These are phyloP conservation scores for Torymus auratus DNA, from an alignment of 2,888 invertebrate species.

Conservation along the genomic window DNA sequence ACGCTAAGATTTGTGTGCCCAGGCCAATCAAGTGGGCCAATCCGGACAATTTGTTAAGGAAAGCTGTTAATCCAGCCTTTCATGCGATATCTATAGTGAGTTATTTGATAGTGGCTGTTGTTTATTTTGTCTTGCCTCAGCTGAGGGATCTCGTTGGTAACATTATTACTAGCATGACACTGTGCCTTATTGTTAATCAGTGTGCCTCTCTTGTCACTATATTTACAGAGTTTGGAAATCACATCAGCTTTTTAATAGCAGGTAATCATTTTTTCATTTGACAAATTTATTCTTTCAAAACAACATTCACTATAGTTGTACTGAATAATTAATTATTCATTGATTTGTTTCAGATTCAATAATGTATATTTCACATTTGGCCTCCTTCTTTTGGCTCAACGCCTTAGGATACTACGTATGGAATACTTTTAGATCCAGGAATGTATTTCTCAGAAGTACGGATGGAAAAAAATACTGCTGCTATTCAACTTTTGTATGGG, in stretches of 20 bases:
- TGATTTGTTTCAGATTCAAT: slow-evolving; percentile 83
- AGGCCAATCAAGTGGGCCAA: slow-evolving; percentile 85
- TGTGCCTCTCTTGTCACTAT: slow-evolving; percentile 87
- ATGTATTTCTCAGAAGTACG: slow-evolving; percentile 89
- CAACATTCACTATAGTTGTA: slow-evolving; percentile 18
- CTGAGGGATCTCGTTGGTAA: slow-evolving; percentile 89
- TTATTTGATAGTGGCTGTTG: slow-evolving; percentile 84
- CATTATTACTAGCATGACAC: slow-evolving; percentile 88
- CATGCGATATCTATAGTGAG: slow-evolving; percentile 86
- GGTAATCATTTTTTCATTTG: slow-evolving; percentile 78
- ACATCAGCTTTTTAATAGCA: slow-evolving; percentile 88
- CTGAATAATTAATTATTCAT: slow-evolving; percentile 29
- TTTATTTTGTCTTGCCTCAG: slow-evolving; percentile 90
- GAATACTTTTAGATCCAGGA: slow-evolving; percentile 91
- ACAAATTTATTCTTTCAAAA: neutral
- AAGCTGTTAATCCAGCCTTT: slow-evolving; percentile 87
- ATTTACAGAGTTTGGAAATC: slow-evolving; percentile 88
- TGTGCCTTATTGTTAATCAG: slow-evolving; percentile 87
- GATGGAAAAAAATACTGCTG: slow-evolving; percentile 92
- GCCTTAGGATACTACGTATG: slow-evolving; percentile 92
- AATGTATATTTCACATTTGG: slow-evolving; percentile 86
- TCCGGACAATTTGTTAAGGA: slow-evolving; percentile 85
- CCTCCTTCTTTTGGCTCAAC: slow-evolving; percentile 91
- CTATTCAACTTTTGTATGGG: slow-evolving; percentile 90
- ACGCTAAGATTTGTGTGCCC: slow-evolving; percentile 86